These are phyloP conservation scores for Stratiomys singularior DNA, from an alignment of 2,888 invertebrate genomes.

Conservation along the genomic window DNA sequence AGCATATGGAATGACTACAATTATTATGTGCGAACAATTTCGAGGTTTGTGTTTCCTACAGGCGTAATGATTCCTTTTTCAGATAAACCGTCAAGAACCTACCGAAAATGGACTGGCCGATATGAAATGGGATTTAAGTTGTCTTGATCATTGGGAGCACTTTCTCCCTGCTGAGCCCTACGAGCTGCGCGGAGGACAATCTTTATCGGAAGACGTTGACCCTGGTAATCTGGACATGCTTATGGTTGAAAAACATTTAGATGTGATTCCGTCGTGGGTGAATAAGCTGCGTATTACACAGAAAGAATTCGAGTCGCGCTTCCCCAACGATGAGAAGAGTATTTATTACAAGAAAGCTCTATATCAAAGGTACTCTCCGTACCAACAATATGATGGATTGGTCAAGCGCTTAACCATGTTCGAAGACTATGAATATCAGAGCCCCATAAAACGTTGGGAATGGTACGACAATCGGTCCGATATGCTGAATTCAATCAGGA, in stretches of 20 bases:
- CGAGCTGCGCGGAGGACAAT: conserved; percentile 61
- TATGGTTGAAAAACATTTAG: conserved; percentile 76
- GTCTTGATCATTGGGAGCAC: conserved; percentile 76
- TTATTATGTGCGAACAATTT: conserved; percentile 73
- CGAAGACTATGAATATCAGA: conserved; percentile 57
- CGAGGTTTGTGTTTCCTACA: neutral
- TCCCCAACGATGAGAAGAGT: conserved; percentile 76
- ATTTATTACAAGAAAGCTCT: conserved; percentile 78
- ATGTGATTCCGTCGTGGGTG: conserved; percentile 82
- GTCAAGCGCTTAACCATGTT: conserved; percentile 58
- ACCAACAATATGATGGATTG: conserved; percentile 76
- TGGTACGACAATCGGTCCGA: conserved; percentile 75
- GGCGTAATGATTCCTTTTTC: neutral
- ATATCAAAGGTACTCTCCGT: conserved; percentile 82
- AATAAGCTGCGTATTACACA: conserved; percentile 71
- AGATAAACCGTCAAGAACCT: conserved; percentile 73
- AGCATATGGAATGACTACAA: conserved; percentile 88
- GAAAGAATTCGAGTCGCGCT: conserved; percentile 74
- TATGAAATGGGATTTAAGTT: conserved; percentile 72
- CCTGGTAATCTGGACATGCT: conserved; percentile 64
- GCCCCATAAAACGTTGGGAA: conserved; percentile 68
- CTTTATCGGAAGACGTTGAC: conserved; percentile 67
- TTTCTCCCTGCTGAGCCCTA: conserved; percentile 77
- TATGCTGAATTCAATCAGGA: conserved; percentile 68
- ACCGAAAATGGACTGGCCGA: conserved; percentile 65